Conservation (phyloP, 2,113 vertebrate species). For the Channa argus region DNA sequence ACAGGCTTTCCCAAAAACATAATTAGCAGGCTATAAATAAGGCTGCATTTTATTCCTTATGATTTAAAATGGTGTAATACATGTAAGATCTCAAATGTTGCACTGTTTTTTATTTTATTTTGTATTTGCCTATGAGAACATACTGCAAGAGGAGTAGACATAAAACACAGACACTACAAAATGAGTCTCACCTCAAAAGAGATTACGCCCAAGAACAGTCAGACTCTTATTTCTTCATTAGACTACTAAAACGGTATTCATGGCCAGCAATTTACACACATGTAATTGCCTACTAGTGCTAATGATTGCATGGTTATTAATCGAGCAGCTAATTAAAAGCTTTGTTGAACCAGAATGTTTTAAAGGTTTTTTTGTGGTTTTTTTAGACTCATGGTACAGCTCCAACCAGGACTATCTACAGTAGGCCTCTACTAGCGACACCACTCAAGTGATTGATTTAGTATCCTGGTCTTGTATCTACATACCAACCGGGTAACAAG, state of each 20-base stretch:
- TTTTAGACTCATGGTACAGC: conserved; percentile 15
- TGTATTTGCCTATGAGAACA: background rate
- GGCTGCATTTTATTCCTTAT: background rate
- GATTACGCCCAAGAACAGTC: background rate
- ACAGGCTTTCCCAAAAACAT: conserved; percentile 38
- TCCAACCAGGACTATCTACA: background rate
- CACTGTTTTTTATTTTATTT: background rate
- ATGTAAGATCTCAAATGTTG: conserved; percentile 18
- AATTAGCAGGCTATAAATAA: conserved; percentile 36
- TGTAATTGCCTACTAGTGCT: conserved; percentile 60
- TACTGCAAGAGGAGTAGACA: background rate
- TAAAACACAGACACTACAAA: conserved; percentile 1
- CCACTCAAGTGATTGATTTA: conserved; percentile 46
- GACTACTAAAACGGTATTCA: conserved; percentile 57
- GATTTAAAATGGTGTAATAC: conserved; percentile 38
- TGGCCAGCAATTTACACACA: conserved; percentile 55
- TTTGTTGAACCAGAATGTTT: conserved; percentile 34
- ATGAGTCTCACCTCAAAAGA: conserved; percentile 20
- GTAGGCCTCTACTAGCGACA: background rate
- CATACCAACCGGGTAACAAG: conserved; percentile 45
- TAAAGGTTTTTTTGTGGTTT: conserved; percentile 22
- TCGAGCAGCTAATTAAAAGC: conserved; percentile 58
- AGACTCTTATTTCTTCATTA: conserved; percentile 66
- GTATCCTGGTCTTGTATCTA: conserved; percentile 32
- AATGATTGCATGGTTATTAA: conserved; percentile 66